Base-by-base conservation (phyloP, 2,797 vertebrate species). In the Scarus forsteni region DNA sequence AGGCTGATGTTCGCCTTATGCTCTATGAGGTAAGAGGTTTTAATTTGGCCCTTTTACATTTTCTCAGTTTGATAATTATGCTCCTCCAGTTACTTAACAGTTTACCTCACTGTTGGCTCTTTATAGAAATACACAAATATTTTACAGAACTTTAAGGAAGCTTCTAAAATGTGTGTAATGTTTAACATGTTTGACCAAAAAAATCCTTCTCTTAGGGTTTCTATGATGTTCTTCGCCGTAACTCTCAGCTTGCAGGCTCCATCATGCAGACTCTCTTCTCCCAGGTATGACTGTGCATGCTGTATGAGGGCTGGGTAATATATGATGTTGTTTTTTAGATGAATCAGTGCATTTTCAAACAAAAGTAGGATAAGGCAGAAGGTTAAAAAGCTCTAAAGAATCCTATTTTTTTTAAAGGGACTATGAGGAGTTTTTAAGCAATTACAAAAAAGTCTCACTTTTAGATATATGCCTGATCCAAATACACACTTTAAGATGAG, bases 1-100 rank as follows among this genome's bases (percentile, higher is more conserved):
- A 99, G 91, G 96, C 96, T 0, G 97, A 98, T 14, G 95, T 99
- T 50, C 94, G 98, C 45, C 95, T 98, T 64, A 95, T 99, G 94
- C 95, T 99, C 11, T 99, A 99, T 3, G 97, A 99, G 96, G 98
- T 98, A 81, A 88, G 89, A 66, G 8, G 7, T 44, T 15, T 39
- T 54, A 59, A 60, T 11, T 11, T 1, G 7, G 12, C 13, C 43
- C 36, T 19, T 64, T 36, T 12, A 12, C 50, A 4, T n/a, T 13
- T 16, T 50, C 18, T 50, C n/a, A 11, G 35, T 63, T 70, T 14
- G 12, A 14, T 13, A 44, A 18, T 7, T 10, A 6, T 49, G 9
- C 11, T 63, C 3, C 5, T 39, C 38, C 9, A 27, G 38, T 39
- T 39, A 7, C 38, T 7, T 58, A 40, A 52, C 36, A 39, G 9